Evolutionary conservation across 2,797 vertebrate genomes (phyloP), one percentile per base, ranked within the genome.

Genomic region (Myripristis murdjan): DNA sequence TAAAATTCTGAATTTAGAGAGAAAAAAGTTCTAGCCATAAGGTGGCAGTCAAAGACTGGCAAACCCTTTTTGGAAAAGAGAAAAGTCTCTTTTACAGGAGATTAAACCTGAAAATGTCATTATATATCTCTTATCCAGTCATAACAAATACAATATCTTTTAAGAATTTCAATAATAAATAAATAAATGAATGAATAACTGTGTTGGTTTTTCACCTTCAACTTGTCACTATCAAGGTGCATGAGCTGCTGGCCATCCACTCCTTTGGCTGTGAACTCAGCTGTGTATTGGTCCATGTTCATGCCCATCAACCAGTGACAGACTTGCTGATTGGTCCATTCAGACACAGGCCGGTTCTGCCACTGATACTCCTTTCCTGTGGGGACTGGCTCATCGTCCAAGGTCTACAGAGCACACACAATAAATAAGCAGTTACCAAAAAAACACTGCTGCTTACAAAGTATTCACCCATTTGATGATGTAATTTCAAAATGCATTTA

Each of bases 301-400:
- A 96, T 95, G 77, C 96, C 96, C 93, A 95, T 96, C 84, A 96
- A 68, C 95, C 95, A 96, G 83, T 97, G 96, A 83, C 96, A 97
- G 53, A 97, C 96, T 90, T 97, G 95, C 77, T 96, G 96, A 72
- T 93, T 94, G 79, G 94, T 97, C 96, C 96, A 97, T 55, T 97
- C 95, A 61, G 93, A 93, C 71, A 97, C 91, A 4, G 95, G 93
- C 64, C 96, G 93, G 79, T 91, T 97, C 81, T 96, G 96, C 96
- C 97, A 96, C 33, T 96, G 96, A 82, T 97, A 96, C 61, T 96
- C 96, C 89, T 96, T 97, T 46, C 95, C 96, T 48, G 89, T 87
- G 66, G 92, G 72, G 43, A 89, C 67, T 5, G 91, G 90, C 44
- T 97, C 95, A 56, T 97, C 95, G 78, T 97, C 96, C 82, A 96